Percentiles rank a stretch among this genome's conserved stretches.
These are phyloP conservation scores for Drosophila nr. medialis DNA, from an alignment of 2,888 invertebrate genomes.

Conservation along the genomic window DNA sequence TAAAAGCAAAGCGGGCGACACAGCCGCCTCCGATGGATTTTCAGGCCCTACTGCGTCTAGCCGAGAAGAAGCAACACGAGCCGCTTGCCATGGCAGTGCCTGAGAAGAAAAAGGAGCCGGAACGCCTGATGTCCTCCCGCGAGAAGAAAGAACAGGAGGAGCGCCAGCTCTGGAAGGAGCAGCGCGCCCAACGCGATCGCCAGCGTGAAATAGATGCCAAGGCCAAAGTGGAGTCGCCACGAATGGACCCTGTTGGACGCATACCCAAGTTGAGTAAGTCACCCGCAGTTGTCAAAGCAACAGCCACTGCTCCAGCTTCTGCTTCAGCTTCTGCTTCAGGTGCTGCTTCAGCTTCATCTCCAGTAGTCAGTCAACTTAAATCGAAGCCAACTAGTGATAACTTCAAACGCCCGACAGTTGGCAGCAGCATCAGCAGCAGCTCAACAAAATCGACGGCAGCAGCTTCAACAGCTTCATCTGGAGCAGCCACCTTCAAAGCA, in stretches of 20 bases:
- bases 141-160: conserved; percentile 91
- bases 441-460: background rate
- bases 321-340: background rate
- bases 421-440: no score
- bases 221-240: conserved; percentile 39
- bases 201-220: conserved; percentile 55
- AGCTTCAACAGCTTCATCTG: background rate
- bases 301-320: conserved; percentile 3
- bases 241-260: conserved; percentile 83
- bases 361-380: conserved; percentile 27
- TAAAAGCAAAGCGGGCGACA: conserved; percentile 86
- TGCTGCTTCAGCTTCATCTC: no score
- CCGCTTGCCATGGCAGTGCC: conserved; percentile 87
- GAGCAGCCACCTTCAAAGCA: conserved; percentile 3
- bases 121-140: conserved; percentile 91
- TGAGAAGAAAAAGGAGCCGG: conserved; percentile 86
- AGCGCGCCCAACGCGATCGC: conserved; percentile 84
- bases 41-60: conserved; percentile 91
- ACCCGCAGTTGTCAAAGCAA: conserved; percentile 2
- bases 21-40: conserved; percentile 92
- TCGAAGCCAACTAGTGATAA: conserved; percentile 46
- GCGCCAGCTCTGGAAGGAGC: conserved; percentile 88
- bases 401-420: conserved; percentile 37
- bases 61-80: conserved; percentile 93
- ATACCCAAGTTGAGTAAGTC: conserved; percentile 86